A percentile compares a stretch with the other conserved stretches of the same genome.
These are phyloP conservation scores for Erpornis zantholeuca DNA, from an alignment of 2,113 vertebrate genomes.

Conservation along the genomic window DNA sequence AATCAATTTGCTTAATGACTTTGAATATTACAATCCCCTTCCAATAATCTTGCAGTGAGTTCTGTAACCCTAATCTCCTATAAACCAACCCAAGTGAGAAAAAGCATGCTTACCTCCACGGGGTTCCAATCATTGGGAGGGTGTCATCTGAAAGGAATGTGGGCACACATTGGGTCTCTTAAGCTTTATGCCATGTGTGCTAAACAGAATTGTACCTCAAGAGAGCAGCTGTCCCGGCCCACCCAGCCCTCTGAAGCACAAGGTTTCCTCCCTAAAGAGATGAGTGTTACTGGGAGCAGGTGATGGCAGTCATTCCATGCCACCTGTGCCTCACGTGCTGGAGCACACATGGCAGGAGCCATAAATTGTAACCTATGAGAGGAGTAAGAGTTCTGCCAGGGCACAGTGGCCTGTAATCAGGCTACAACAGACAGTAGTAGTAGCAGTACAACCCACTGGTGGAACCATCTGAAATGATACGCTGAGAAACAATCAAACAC, in stretches of 20 bases:
- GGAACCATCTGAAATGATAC: fast-evolving
- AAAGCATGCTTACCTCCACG: background rate
- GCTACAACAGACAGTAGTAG: background rate
- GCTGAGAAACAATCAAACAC: background rate
- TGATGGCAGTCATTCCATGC: background rate
- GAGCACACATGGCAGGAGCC: background rate
- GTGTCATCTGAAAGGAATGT: background rate
- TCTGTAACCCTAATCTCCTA: background rate
- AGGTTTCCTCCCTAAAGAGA: background rate
- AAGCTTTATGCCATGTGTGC: background rate
- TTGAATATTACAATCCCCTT: background rate
- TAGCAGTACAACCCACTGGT: background rate
- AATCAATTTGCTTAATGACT: background rate
- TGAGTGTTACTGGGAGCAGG: background rate
- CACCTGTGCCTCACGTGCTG: fast-evolving
- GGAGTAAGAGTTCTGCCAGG: background rate
- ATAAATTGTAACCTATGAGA: background rate
- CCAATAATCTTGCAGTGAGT: background rate
- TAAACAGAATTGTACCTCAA: background rate
- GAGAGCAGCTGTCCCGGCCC: background rate
- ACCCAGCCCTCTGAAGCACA: background rate
- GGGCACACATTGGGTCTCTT: background rate
- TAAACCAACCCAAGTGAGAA: background rate
- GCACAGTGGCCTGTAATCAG: background rate
- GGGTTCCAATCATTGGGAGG: background rate